Evolutionary conservation across 2,888 invertebrate species (phyloP), one percentile per base, ranked within the genome.

Genomic region (Leptinotarsa tumamoca): DNA sequence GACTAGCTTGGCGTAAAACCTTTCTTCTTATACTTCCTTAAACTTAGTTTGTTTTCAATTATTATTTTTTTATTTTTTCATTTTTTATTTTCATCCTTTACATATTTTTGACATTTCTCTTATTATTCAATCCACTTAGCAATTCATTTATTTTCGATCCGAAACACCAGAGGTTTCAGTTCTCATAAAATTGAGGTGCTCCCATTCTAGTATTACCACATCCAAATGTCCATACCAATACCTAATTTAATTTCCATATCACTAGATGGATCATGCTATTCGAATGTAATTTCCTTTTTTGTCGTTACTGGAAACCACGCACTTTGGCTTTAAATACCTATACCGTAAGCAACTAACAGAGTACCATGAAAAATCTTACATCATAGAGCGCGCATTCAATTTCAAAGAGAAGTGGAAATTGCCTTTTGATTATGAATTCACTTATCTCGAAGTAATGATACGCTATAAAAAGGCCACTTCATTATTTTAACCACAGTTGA

Each of bases 401-500:
- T 14, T 4, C 14, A 33, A 33, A 43, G 27, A 63, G 63, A 63
- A 23, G 68, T 51, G 17, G 18, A 33, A 23, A 68, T 68, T 52
- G 23, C 33, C 33, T 17, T 27, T 69, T 43, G 69, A 69, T 54
- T 18, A n/a, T 54, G 15, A 51, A 69, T 54, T 69, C 43, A 33
- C 27, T 69, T 54, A 56, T 69, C 56, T 69, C 27, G 23, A 33
- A 18, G 52, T 69, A 69, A 69, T 69, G 18, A 43, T 54, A 69
- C 21, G 68, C 21, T 51, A 69, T 21, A 33, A 69, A 69, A 56
- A 27, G 54, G 27, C 58, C 43, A 70, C 52, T 75, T 72, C 52
- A 75, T 75, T 69, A 72, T 75, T 68, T 72, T 33, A 72, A 72
- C 69, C 72, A 58, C 72, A 68, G 77, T 71, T 77, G 67, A 76